Conservation (phyloP, 1,140 invertebrate genomes). For the Gonatopus flavifemur region DNA sequence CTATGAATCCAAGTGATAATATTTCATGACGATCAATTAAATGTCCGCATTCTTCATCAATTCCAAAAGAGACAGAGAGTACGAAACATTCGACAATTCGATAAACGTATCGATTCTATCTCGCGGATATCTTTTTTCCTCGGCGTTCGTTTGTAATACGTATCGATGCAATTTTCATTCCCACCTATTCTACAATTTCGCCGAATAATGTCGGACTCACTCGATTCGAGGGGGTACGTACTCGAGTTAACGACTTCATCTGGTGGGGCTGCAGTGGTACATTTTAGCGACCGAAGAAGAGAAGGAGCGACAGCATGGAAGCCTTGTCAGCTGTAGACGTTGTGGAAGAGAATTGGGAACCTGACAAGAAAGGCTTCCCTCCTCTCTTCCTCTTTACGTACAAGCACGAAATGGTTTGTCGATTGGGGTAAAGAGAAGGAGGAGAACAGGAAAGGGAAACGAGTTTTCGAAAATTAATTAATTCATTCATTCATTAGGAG, state of each 20-base stretch:
- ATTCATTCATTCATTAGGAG: conserved; percentile 33
- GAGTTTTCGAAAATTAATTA: conserved; percentile 36
- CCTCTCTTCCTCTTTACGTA: too few relatives aligned
- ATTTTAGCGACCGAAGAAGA: conserved; percentile 1
- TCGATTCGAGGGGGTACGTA: conserved; percentile 43
- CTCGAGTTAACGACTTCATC: conserved; percentile 50
- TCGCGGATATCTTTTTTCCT: too few relatives aligned
- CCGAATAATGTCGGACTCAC: conserved; percentile 12
- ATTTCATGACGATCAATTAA: too few relatives aligned
- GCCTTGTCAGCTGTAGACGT: too few relatives aligned
- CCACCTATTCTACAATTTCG: conserved; percentile 37
- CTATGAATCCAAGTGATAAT: too few relatives aligned
- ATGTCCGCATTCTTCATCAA: too few relatives aligned
- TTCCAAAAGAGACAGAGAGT: too few relatives aligned
- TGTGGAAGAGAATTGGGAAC: conserved; percentile 3
- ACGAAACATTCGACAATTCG: too few relatives aligned
- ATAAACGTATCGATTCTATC: too few relatives aligned
- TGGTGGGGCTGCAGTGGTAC: conserved; percentile 14
- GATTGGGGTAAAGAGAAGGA: not conserved
- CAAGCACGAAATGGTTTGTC: not conserved
- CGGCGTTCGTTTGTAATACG: too few relatives aligned
- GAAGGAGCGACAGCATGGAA: too few relatives aligned
- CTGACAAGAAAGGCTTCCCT: not conserved
- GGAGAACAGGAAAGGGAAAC: not conserved
- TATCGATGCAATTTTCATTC: conserved; percentile 39